Percentiles rank a stretch among this genome's conserved stretches.
Conservation (phyloP, 2,113 vertebrate species). For the Petaurus breviceps region DNA sequence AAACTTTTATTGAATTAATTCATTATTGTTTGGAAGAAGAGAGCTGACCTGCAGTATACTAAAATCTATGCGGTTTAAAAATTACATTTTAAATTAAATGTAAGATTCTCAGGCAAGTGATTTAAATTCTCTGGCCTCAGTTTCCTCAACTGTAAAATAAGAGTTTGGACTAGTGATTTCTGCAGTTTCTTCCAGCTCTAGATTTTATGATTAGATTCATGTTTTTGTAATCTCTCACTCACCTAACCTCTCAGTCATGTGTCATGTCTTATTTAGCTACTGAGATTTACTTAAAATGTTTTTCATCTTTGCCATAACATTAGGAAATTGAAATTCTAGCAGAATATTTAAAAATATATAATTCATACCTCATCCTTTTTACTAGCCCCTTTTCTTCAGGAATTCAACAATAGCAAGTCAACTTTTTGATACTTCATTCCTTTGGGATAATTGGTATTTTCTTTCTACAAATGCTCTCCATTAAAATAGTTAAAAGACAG, state of each 20-base stretch:
- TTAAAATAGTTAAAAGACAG: conserved; percentile 55
- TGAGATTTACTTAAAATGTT: neutral
- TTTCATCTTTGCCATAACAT: neutral
- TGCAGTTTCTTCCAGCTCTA: neutral
- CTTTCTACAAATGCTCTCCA: conserved; percentile 38
- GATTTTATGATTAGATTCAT: neutral
- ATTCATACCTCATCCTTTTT: neutral
- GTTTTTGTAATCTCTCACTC: neutral
- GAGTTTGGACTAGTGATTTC: neutral
- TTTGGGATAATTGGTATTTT: conserved; percentile 47
- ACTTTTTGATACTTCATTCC: conserved; percentile 10
- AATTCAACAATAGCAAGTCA: conserved; percentile 35
- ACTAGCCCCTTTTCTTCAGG: conserved; percentile 23
- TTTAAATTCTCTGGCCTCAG: neutral
- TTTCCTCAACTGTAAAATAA: neutral
- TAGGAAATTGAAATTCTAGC: neutral
- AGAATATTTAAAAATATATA: neutral
- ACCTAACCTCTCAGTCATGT: neutral
- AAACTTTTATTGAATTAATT: neutral
- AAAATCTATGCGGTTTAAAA: neutral
- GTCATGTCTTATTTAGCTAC: neutral
- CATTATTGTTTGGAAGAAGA: neutral
- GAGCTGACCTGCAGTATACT: neutral
- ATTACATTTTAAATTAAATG: neutral
- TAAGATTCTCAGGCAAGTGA: neutral